Evolutionary conservation across 2,888 invertebrate genomes (phyloP).

Genomic region (Patella caerulea): DNA sequence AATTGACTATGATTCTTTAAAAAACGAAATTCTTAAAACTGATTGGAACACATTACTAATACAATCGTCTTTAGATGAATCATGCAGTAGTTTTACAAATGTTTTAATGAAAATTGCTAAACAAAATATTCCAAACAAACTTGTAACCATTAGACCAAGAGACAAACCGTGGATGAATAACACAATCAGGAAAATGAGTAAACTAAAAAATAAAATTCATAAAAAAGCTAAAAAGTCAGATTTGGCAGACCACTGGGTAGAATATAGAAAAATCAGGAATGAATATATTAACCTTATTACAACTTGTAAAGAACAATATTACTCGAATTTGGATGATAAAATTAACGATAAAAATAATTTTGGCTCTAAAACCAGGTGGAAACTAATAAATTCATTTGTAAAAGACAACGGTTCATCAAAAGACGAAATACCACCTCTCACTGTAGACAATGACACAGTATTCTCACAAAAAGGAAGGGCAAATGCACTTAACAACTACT

Average conservation of each 20-base stretch:
- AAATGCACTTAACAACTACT: constrained; percentile 13
- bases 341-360: neutral
- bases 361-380: neutral
- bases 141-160: neutral
- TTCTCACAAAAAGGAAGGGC: neutral
- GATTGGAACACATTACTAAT: neutral
- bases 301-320: neutral
- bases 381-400: neutral
- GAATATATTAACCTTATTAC: constrained; percentile 1
- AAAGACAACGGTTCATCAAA: neutral
- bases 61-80: neutral
- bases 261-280: constrained; percentile 1
- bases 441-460: neutral
- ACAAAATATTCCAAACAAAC: neutral
- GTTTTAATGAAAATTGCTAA: neutral
- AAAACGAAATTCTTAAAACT: neutral
- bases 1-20: neutral
- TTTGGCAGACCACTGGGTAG: neutral
- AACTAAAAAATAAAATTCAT: neutral
- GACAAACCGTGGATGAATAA: constrained; percentile 4
- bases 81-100: neutral
- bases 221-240: constrained; percentile 1
- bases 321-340: neutral
- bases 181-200: neutral
- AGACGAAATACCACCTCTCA: constrained; percentile 5